A percentile compares a stretch with the other conserved stretches of the same genome.
phyloP scores from a whole-genome alignment of 92 coral and sea anemone genomes.

The Micromussa lordhowensis region DNA sequence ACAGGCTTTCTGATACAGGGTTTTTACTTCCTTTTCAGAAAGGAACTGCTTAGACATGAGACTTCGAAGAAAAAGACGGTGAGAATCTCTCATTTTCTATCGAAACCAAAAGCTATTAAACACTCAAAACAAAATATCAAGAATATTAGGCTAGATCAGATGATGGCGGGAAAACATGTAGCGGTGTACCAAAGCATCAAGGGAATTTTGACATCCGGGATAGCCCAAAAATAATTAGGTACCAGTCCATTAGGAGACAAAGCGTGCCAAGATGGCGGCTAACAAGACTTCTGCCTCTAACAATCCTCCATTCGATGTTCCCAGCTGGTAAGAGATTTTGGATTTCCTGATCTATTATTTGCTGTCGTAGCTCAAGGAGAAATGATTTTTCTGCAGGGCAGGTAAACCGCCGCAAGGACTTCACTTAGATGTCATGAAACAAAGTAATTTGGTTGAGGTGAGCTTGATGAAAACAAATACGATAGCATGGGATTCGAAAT shows the following conservation, averaged over 20 bases:
- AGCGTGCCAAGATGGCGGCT: constrained; percentile 90
- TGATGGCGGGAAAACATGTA: constrained; percentile 70
- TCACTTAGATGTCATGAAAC: constrained; percentile 94
- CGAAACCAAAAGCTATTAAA: too few relatives aligned
- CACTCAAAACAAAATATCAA: too few relatives aligned
- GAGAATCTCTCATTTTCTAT: constrained; percentile 57
- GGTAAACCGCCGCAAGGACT: constrained; percentile 97
- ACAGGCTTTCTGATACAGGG: constrained; percentile 65
- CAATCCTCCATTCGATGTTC: constrained; percentile 77
- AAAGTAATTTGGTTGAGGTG: constrained; percentile 92
- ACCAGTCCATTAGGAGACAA: constrained; percentile 53
- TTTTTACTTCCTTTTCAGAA: constrained; percentile 71
- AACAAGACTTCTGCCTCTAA: constrained; percentile 64
- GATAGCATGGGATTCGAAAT: neutral
- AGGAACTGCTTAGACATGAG: constrained; percentile 90
- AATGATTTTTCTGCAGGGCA: constrained; percentile 71
- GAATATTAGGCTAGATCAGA: too few relatives aligned
- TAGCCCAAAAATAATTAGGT: neutral
- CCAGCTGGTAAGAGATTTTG: constrained; percentile 76
- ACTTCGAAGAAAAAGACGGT: constrained; percentile 81
- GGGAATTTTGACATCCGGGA: constrained; percentile 52
- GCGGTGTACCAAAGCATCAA: constrained; percentile 17
- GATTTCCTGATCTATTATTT: constrained; percentile 1
- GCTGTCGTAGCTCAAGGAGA: neutral
- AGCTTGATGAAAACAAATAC: constrained; percentile 18